phyloP scores from a whole-genome alignment of 2,888 invertebrate species.

The Drosophila meridiana region DNA sequence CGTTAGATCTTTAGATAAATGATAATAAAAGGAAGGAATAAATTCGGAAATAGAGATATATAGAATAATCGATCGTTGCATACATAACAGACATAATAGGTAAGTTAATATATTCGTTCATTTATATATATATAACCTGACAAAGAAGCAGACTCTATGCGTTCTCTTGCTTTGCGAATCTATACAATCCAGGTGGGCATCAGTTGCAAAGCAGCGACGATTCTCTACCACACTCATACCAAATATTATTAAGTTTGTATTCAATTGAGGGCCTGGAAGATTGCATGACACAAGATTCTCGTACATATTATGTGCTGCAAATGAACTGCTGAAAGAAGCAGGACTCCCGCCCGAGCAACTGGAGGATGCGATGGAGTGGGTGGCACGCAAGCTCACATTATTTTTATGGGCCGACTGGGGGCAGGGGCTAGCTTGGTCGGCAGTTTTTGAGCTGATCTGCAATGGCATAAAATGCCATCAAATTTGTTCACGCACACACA shows the following conservation, averaged over 20 bases:
- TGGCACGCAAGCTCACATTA: slow-evolving; percentile 33
- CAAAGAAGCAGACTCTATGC: no score
- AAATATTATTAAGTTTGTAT: neutral
- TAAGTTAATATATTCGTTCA: no score
- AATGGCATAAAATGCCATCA: slow-evolving; percentile 70
- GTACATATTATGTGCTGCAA: neutral
- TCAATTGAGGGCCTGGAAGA: neutral
- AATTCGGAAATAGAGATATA: no score
- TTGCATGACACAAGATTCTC: neutral
- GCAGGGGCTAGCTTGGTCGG: slow-evolving; percentile 42
- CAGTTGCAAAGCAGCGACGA: no score
- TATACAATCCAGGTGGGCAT: no score
- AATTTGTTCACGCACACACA: slow-evolving; percentile 62
- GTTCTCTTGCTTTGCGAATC: no score
- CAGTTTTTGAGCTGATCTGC: slow-evolving; percentile 70
- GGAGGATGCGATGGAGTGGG: neutral
- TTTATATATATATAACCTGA: no score
- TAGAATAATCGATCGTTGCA: no score
- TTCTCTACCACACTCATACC: neutral
- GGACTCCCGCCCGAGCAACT: slow-evolving; percentile 1
- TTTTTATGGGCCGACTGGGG: slow-evolving; percentile 47
- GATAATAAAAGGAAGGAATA: no score
- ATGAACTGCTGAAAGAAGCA: slow-evolving; percentile 3
- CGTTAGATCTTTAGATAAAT: no score
- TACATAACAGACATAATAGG: no score